Percentiles rank a stretch among this genome's conserved stretches.
Conservation (phyloP, 2,113 vertebrate species). For the Atlantisia rogersi region DNA sequence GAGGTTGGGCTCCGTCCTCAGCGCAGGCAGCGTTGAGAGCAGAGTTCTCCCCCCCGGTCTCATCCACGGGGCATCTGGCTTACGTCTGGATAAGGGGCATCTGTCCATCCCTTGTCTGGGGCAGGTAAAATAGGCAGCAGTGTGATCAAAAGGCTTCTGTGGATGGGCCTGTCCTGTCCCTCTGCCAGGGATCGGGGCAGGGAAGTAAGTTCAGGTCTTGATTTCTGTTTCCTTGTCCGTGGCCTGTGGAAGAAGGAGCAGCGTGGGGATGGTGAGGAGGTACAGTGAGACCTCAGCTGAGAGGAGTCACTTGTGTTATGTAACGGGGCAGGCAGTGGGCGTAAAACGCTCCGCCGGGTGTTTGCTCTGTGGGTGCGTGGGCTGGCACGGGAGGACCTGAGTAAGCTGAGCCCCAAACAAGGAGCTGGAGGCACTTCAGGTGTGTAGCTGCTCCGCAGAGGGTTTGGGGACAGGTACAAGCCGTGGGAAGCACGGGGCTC, state of each 20-base stretch:
- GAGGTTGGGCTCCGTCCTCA: accelerated
- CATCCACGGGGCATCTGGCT: accelerated
- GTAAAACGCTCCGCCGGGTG: accelerated
- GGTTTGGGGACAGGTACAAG: accelerated
- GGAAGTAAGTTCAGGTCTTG: not conserved
- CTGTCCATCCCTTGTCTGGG: not conserved
- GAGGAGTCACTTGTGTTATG: not conserved
- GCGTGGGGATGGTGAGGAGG: not conserved
- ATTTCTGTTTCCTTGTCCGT: not conserved
- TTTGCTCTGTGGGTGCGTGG: not conserved
- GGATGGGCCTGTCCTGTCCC: not conserved
- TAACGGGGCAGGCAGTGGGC: not conserved
- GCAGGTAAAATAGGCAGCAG: too few relatives aligned
- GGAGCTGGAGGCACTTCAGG: not conserved
- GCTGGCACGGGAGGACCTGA: not conserved
- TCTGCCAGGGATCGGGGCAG: not conserved
- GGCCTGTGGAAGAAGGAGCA: not conserved
- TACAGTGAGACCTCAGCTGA: not conserved
- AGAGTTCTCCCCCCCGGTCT: too few relatives aligned
- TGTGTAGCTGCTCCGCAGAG: accelerated
- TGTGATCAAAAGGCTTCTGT: too few relatives aligned
- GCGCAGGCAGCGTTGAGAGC: not conserved
- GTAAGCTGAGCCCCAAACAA: accelerated
- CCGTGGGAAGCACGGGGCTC: not conserved
- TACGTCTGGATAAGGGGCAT: not conserved